Evolutionary conservation across 2,113 vertebrate genomes (phyloP).

Genomic region (Scartelaos histophorus): DNA sequence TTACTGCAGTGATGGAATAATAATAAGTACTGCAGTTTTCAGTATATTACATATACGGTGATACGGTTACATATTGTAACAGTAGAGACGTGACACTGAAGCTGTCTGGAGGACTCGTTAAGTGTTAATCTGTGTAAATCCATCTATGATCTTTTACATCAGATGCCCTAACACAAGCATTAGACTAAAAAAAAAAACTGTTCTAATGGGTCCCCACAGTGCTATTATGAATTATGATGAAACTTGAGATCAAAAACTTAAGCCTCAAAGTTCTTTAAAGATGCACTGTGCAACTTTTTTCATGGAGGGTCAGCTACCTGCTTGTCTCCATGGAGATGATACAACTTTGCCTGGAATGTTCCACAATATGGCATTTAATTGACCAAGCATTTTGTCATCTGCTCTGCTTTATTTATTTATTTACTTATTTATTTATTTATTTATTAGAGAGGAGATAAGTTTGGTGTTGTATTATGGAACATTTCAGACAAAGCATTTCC

Average conservation of each 20-base stretch:
- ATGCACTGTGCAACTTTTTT: constrained; percentile 10
- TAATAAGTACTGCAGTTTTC: constrained; percentile 34
- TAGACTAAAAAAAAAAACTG: not conserved
- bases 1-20: constrained; percentile 27
- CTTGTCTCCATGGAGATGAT: not conserved
- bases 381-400: no score
- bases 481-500: not conserved
- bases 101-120: constrained; percentile 14
- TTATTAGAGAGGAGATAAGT: not conserved
- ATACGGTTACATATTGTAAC: constrained; percentile 46
- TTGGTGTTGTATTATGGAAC: not conserved
- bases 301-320: no score
- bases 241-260: no score
- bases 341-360: no score
- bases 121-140: constrained; percentile 17
- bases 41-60: constrained; percentile 34
- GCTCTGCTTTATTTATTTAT: no score
- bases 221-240: not conserved
- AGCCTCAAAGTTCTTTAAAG: constrained; percentile 5
- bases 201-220: constrained; percentile 8
- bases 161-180: not conserved
- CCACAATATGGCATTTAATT: no score
- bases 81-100: constrained; percentile 16
- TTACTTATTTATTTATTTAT: no score
- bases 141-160: not conserved